Evolutionary conservation across 2,888 invertebrate genomes (phyloP), one percentile per base, ranked within the genome.

Genomic region (Phytoseiulus persimilis): DNA sequence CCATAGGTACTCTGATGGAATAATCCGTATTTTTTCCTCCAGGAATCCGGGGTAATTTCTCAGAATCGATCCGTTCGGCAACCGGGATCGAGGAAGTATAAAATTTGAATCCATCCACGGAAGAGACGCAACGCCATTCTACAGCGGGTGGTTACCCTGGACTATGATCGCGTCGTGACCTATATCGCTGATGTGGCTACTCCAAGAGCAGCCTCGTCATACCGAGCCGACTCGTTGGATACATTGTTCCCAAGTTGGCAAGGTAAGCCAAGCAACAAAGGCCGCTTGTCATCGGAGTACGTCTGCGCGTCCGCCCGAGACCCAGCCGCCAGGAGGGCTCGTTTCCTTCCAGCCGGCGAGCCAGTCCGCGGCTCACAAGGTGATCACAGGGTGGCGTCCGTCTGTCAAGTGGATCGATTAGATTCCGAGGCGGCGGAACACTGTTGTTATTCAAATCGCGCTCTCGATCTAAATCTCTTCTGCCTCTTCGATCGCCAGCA

Each of bases 171-270:
- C 65, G 65, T 28, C 28, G 65, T 65, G 65, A 65, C 65, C 65
- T 65, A 65, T 23, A 65, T 65, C 65, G 65, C 65, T 2, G 18
- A 65, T 65, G 65, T 65, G 5, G 65, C 65, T 65, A 65, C 65
- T 65, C 65, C 65, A 65, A 28, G 28, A 28, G 14, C 18, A 65
- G 65, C 65, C 65, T 65, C 18, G 65, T 65, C 65, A 65, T 65
- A 28, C 9, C 14, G 5, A 23, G 65, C 65, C 65, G 65, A 65
- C 65, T 65, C 65, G 65, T 65, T 14, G 28, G 65, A 65, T 65
- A 65, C 65, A 65, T 65, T 65, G 65, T 65, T 65, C 65, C 65
- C 65, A 65, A 65, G 65, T 65, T 65, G 65, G 65, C 65, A 65
- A 65, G 65, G 65, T 65, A 65, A 65, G 65, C 65, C 65, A 14